A percentile compares a stretch with the other conserved stretches of the same genome.
These are phyloP conservation scores for Turritopsis rubra DNA, from an alignment of 30 jellyfish, hydroid and myxozoan species.

Conservation along the genomic window DNA sequence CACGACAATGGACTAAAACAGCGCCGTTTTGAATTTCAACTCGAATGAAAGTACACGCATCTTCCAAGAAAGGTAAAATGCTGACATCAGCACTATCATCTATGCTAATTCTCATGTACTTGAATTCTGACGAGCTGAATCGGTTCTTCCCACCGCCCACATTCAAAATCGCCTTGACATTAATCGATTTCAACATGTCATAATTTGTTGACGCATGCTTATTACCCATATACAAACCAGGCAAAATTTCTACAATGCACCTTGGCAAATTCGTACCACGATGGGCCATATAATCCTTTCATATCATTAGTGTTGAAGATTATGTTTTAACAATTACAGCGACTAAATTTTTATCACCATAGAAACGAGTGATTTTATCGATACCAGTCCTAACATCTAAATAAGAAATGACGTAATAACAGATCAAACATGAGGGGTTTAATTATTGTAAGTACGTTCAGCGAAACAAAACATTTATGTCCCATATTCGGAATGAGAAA, in stretches of 20 bases:
- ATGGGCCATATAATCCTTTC: neutral
- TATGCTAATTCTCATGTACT: conserved; percentile 21
- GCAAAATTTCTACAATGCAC: conserved; percentile 31
- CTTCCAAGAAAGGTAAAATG: conserved; percentile 33
- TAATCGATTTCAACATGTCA: conserved; percentile 8
- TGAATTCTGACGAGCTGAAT: neutral
- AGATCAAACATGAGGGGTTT: too few relatives aligned
- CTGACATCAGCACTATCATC: conserved; percentile 39
- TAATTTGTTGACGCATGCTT: conserved; percentile 49
- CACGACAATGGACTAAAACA: conserved; percentile 64
- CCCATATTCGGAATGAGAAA: too few relatives aligned
- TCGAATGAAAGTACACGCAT: conserved; percentile 28
- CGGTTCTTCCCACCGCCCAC: conserved; percentile 48
- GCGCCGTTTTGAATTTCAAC: conserved; percentile 23
- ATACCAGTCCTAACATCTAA: too few relatives aligned
- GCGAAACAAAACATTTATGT: too few relatives aligned
- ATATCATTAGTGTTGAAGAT: neutral
- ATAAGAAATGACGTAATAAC: too few relatives aligned
- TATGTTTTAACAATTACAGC: too few relatives aligned
- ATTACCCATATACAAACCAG: conserved; percentile 45
- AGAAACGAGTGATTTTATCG: too few relatives aligned
- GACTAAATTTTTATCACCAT: too few relatives aligned
- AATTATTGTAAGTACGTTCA: too few relatives aligned
- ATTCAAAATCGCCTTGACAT: conserved; percentile 32
- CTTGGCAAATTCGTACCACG: neutral